Evolutionary conservation across 2,113 vertebrate genomes (phyloP), one percentile per base, ranked within the genome.

Genomic region (Tenebrosternarchus preto): DNA sequence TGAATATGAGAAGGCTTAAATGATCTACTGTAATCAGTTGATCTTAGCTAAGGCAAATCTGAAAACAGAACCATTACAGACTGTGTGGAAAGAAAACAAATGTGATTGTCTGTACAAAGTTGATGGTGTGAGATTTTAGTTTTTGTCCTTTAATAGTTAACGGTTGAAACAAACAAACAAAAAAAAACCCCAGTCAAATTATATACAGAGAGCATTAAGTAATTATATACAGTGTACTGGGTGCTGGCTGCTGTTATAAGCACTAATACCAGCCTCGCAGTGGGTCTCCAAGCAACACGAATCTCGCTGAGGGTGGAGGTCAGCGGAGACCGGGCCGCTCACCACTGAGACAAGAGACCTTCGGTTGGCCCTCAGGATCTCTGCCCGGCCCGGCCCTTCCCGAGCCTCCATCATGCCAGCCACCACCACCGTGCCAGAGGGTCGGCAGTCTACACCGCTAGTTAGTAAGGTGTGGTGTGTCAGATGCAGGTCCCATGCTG

Each of bases 201-300:
- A 90, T 91, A 90, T 85, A 93, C 89, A 91, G 84, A 90, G 84
- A 90, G 87, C 85, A 86, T 91, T 87, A 82, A 84, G 90, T 87
- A 92, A 90, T 89, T 92, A 91, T 92, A 89, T 91, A 93, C 90
- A 92, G 88, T 87, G 84, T 86, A 85, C 73, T 86, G 84, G 88
- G 87, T 84, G 86, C 87, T 84, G 55, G 56, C 75, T 91, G 86
- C 87, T 85, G 92, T 92, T 93, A 93, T 92, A 90, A 92, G 88
- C 87, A 80, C 86, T 88, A 87, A 93, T 90, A 91, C 89, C 92
- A 88, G 90, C 87, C 90, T 90, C 88, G 91, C 90, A 89, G 88
- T 88, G n/a, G n/a, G n/a, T n/a, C 82, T 89, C 84, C 90, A 87
- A 91, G 86, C 87, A n/a, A n/a, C n/a, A n/a, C n/a, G n/a, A n/a